phyloP scores from a whole-genome alignment of 1,140 invertebrate genomes.

The Cydia pomonella region DNA sequence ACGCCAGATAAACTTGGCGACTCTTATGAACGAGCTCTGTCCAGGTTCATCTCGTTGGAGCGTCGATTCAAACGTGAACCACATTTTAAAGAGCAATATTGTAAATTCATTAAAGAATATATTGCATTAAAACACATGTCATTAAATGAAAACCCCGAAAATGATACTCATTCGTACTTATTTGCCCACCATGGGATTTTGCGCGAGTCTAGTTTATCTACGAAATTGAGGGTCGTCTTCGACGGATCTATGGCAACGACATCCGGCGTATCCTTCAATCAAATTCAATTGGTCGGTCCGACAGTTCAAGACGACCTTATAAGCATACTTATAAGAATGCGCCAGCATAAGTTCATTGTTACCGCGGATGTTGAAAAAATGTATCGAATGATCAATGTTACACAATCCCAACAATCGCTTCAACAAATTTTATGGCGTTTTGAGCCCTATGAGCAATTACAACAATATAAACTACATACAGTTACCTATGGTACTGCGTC shows the following conservation, averaged over 20 bases:
- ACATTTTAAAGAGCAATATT: neutral
- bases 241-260: neutral
- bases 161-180: neutral
- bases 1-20: neutral
- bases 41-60: neutral
- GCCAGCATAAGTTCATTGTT: neutral
- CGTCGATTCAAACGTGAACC: neutral
- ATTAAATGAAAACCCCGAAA: neutral
- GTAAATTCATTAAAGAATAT: neutral
- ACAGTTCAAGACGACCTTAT: neutral
- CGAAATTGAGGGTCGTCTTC: neutral
- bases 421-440: conserved; percentile 14
- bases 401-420: neutral
- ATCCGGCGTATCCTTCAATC: neutral
- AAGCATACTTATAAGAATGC: neutral
- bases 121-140: neutral
- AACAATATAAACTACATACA: neutral
- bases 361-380: neutral
- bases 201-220: neutral
- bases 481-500: conserved; percentile 1
- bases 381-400: neutral
- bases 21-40: neutral
- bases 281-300: neutral
- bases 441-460: neutral
- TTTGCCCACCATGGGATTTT: neutral